phyloP scores from a whole-genome alignment of 2,888 invertebrate genomes.

The Noctua janthe region DNA sequence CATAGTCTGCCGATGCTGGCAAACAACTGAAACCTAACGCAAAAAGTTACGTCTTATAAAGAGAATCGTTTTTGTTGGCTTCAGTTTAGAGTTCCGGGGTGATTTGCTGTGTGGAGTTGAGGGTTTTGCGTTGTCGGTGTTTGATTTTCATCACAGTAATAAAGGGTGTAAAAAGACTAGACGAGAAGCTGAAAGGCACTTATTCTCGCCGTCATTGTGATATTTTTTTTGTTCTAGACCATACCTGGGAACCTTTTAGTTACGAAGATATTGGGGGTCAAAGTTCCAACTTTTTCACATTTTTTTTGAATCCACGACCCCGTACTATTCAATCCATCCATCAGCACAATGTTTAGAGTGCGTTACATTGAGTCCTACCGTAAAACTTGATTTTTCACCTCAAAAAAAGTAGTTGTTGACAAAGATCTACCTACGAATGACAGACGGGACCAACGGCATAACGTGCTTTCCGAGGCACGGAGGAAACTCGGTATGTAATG shows the following conservation, averaged over 20 bases:
- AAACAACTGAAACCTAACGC: constrained; percentile 75
- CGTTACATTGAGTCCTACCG: no score
- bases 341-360: no score
- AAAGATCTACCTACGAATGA: not conserved
- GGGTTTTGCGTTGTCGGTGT: constrained; percentile 25
- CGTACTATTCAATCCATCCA: no score
- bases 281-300: no score
- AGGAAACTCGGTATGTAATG: not conserved
- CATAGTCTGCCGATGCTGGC: constrained; percentile 66
- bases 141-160: not conserved
- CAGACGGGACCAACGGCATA: not conserved
- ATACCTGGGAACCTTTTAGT: no score
- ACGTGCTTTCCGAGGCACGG: not conserved
- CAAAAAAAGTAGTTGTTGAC: no score
- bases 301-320: no score
- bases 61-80: constrained; percentile 71
- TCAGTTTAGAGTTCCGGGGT: constrained; percentile 59
- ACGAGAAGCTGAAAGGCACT: no score
- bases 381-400: no score
- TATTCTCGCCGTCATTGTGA: no score
- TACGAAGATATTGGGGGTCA: no score
- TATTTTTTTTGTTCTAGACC: no score
- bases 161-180: not conserved
- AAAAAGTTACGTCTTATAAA: constrained; percentile 77
- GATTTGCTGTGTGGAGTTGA: constrained; percentile 29